phyloP scores from a whole-genome alignment of 30 jellyfish, hydroid and myxozoan genomes.

The Nemopilema nomurai region DNA sequence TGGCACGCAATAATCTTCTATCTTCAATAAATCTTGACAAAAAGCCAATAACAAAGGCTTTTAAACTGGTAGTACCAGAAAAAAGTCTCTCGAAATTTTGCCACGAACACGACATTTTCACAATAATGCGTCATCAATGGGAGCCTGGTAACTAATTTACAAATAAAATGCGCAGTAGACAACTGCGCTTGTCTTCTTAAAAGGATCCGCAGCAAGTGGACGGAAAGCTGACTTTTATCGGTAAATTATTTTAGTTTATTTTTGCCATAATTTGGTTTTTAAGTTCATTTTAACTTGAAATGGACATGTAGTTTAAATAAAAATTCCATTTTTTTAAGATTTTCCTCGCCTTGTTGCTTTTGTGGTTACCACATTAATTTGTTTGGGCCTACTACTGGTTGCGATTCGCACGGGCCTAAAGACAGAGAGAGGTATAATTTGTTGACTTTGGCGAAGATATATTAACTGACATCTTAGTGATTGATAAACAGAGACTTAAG shows the following conservation, averaged over 20 bases:
- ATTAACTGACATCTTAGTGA: background rate
- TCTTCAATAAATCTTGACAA: background rate
- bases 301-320: too few relatives aligned
- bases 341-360: background rate
- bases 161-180: slow-evolving; percentile 59
- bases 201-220: slow-evolving; percentile 43
- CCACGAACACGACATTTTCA: slow-evolving; percentile 35
- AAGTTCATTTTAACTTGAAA: background rate
- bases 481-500: background rate
- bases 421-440: background rate
- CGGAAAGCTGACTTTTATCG: background rate
- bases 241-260: background rate
- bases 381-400: background rate
- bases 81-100: slow-evolving; percentile 7
- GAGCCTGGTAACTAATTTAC: slow-evolving; percentile 50
- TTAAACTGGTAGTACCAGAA: background rate
- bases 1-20: background rate
- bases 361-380: background rate
- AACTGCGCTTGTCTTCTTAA: slow-evolving; percentile 38
- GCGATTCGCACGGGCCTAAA: background rate
- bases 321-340: too few relatives aligned
- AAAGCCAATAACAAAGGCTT: background rate
- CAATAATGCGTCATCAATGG: slow-evolving; percentile 53
- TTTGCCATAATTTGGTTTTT: background rate
- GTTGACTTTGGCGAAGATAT: background rate